These are phyloP conservation scores for Standfussiana lucernea DNA, from an alignment of 2,888 invertebrate species.

Conservation along the genomic window DNA sequence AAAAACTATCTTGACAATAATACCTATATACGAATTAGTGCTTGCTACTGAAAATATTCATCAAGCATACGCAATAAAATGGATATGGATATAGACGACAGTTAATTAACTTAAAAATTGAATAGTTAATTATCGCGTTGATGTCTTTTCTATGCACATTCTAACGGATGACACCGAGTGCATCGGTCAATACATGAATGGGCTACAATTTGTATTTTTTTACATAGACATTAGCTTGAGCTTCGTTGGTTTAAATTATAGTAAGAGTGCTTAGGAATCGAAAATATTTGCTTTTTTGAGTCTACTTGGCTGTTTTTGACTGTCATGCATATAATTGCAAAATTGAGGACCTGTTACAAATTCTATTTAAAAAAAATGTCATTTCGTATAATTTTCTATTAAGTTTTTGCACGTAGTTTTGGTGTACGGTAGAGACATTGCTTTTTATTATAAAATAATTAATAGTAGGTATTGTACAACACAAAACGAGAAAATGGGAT, in stretches of 20 bases:
- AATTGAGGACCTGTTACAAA: neutral
- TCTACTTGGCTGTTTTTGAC: neutral
- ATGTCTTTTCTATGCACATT: conserved; percentile 61
- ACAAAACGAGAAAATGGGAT: neutral
- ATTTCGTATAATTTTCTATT: neutral
- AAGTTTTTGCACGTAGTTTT: neutral
- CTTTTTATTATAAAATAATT: neutral
- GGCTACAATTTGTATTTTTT: neutral
- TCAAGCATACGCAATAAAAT: neutral
- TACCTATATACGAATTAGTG: neutral
- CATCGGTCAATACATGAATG: neutral
- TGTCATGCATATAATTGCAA: neutral
- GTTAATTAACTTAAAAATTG: neutral
- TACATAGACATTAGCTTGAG: neutral
- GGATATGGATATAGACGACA: neutral
- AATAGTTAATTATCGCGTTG: conserved; percentile 46
- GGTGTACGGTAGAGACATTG: neutral
- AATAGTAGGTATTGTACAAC: neutral
- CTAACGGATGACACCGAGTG: neutral
- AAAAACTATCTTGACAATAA: neutral
- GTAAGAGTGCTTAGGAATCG: neutral
- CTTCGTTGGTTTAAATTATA: neutral
- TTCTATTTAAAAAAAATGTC: neutral
- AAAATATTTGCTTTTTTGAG: neutral
- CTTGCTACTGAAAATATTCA: neutral